Evolutionary conservation across 2,888 invertebrate species (phyloP), one percentile per base, ranked within the genome.

Genomic region (Koerneria pararmatus): DNA sequence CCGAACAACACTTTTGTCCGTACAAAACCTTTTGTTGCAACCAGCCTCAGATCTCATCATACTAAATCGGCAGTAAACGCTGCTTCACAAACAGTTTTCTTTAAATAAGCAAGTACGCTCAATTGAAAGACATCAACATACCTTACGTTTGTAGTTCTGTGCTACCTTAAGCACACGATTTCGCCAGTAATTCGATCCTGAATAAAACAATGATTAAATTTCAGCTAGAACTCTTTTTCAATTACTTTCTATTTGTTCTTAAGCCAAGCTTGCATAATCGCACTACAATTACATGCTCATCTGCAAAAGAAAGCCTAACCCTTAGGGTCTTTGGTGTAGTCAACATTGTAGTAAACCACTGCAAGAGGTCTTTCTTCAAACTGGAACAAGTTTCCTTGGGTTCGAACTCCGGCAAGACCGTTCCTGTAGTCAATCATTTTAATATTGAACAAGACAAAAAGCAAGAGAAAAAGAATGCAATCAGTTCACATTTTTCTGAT

Each of bases 111-210:
- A 11, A 41, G 19, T 15, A 41, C 46, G 11, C 46, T 15, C 19
- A 41, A 41, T 41, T 15, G 46, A 15, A 41, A n/a, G n/a, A n/a
- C n/a, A 41, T 41, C 11, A 15, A 22, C 8, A 15, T 53, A 53
- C 63, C 70, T 83, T 83, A 60, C 81, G 73, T 72, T 80, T 82
- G 74, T 74, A 80, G 49, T 82, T 80, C 64, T 77, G 74, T 46
- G 81, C 80, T 34, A 83, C 82, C 73, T 84, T 84, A 66, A 84
- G 74, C 35, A 84, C 82, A 67, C 84, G 89, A 86, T 95, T 95
- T 80, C 95, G 90, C 95, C 97, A 98, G 88, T 98, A 98, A 87
- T 98, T 95, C 63, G 95, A 95, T 59, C 93, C 87, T 86, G 66
- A 35, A 76, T 68, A 27, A 48, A n/a, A n/a, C n/a, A n/a, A n/a